phyloP scores from a whole-genome alignment of 2,113 vertebrate genomes.

The Hippotragus niger region DNA sequence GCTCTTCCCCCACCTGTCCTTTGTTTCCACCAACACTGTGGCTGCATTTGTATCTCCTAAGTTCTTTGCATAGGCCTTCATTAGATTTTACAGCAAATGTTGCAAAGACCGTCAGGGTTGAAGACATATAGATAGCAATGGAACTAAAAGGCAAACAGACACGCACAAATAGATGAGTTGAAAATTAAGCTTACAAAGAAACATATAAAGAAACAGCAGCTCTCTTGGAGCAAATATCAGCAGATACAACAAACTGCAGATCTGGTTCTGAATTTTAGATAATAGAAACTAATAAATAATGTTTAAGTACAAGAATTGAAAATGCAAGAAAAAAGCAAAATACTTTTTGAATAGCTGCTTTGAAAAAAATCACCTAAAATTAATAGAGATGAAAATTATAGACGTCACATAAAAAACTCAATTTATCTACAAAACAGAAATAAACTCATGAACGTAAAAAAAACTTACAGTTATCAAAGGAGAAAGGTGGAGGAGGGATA shows the following conservation, averaged over 20 bases:
- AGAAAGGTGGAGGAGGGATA: background rate
- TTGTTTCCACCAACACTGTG: background rate
- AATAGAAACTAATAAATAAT: background rate
- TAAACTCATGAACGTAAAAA: background rate
- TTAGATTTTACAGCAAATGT: background rate
- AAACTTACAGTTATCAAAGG: background rate
- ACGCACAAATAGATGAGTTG: background rate
- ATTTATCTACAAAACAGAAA: background rate
- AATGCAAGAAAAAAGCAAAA: background rate
- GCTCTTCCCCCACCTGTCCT: background rate
- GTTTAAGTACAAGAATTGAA: background rate
- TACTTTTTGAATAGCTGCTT: background rate
- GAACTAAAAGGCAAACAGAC: background rate
- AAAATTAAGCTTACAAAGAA: background rate
- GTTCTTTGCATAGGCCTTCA: background rate
- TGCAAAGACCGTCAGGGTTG: background rate
- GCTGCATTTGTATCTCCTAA: background rate
- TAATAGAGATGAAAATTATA: background rate
- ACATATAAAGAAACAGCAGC: background rate
- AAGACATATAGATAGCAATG: background rate
- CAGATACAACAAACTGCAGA: background rate
- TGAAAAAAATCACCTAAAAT: background rate
- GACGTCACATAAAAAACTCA: background rate
- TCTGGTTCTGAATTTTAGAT: background rate
- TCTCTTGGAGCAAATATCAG: background rate